A percentile compares a stretch with the other conserved stretches of the same genome.
These are phyloP conservation scores for Aphelenchoides fujianensis DNA, from an alignment of 1,140 invertebrate genomes.

Conservation along the genomic window DNA sequence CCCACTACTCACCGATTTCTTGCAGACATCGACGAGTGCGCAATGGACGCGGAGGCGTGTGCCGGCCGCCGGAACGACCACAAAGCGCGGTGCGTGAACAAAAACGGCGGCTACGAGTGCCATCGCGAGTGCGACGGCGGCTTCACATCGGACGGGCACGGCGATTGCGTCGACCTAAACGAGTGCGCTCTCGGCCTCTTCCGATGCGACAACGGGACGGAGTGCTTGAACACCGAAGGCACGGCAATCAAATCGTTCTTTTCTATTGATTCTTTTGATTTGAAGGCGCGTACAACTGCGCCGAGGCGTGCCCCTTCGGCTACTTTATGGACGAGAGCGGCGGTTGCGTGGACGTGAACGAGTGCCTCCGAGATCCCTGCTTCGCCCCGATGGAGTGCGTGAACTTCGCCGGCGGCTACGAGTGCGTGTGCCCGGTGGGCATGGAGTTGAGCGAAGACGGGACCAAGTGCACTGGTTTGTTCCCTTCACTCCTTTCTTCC, in stretches of 20 bases:
- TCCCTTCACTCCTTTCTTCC: neutral
- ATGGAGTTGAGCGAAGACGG: slow-evolving; percentile 31
- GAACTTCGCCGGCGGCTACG: slow-evolving; percentile 38
- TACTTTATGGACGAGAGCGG: slow-evolving; percentile 29
- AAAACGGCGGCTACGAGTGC: slow-evolving; percentile 42
- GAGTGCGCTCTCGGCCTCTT: slow-evolving; percentile 39
- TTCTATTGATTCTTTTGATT: slow-evolving; percentile 5
- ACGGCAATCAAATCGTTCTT: slow-evolving; percentile 15
- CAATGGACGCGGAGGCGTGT: slow-evolving; percentile 28
- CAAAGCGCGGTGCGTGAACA: slow-evolving; percentile 36
- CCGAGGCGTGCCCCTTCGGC: slow-evolving; percentile 34
- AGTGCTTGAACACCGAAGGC: slow-evolving; percentile 45
- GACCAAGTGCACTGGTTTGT: slow-evolving; percentile 23
- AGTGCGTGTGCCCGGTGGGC: slow-evolving; percentile 41
- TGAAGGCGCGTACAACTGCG: slow-evolving; percentile 35
- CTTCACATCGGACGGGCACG: slow-evolving; percentile 29
- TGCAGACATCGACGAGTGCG: slow-evolving; percentile 47
- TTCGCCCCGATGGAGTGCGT: slow-evolving; percentile 38
- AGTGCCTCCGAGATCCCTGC: slow-evolving; percentile 31
- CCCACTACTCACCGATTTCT: too few species aligned
- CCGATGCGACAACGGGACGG: slow-evolving; percentile 31
- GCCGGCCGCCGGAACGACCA: slow-evolving; percentile 11
- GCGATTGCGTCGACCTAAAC: slow-evolving; percentile 41
- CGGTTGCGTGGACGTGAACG: slow-evolving; percentile 37
- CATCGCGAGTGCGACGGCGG: slow-evolving; percentile 28